Conservation (phyloP, 2,113 vertebrate genomes). For the pig (Sus scrofa) region DNA sequence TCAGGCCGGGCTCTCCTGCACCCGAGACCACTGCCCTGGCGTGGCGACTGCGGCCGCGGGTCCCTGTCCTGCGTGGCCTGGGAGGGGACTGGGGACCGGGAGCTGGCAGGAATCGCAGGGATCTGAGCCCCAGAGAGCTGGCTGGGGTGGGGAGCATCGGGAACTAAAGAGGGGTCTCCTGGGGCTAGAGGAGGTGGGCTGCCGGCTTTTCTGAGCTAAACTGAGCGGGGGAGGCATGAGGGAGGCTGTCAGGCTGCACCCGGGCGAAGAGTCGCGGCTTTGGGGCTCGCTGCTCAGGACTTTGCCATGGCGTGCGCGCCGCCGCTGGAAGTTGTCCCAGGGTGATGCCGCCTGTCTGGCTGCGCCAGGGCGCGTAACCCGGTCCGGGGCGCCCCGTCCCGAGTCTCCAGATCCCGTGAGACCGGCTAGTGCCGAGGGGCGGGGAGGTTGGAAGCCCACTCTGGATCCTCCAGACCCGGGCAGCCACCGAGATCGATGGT, state of each 20-base stretch:
- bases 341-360: slow-evolving; percentile 71
- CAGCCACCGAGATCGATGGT: not conserved
- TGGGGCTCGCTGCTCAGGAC: slow-evolving; percentile 59
- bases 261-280: slow-evolving; percentile 64
- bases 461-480: slow-evolving; percentile 11
- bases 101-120: not conserved
- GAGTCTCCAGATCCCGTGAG: not conserved
- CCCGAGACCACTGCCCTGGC: slow-evolving; percentile 55
- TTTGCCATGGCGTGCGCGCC: slow-evolving; percentile 68
- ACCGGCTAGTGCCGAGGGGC: not conserved
- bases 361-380: slow-evolving; percentile 9
- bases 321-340: slow-evolving; percentile 75
- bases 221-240: not conserved
- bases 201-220: not conserved
- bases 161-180: slow-evolving; percentile 36
- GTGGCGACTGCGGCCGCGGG: not conserved
- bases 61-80: slow-evolving; percentile 67
- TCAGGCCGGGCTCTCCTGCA: not conserved
- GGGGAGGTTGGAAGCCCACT: not conserved
- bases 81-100: not conserved
- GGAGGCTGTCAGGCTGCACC: slow-evolving; percentile 45
- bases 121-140: not conserved
- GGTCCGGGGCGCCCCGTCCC: slow-evolving; percentile 37
- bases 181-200: not conserved
- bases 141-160: not conserved